phyloP scores from a whole-genome alignment of 2,113 vertebrate species.

The Scophthalmus maximus region DNA sequence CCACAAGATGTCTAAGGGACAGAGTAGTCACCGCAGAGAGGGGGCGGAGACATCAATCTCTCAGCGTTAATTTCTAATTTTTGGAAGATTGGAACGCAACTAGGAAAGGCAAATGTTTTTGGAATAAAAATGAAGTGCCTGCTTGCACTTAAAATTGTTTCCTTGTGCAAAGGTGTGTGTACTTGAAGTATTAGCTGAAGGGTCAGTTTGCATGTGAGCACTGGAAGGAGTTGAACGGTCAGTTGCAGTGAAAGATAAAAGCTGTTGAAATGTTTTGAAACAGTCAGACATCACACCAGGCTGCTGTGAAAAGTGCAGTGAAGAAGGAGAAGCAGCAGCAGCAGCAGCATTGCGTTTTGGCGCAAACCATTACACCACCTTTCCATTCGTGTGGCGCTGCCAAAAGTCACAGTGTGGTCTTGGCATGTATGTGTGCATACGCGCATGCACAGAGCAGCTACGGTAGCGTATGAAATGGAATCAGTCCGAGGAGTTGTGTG shows the following conservation, averaged over 20 bases:
- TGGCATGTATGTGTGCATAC: conserved; percentile 21
- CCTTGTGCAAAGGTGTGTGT: background rate
- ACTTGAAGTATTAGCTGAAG: background rate
- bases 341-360: conserved; percentile 6
- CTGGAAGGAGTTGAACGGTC: background rate
- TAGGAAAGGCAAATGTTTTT: background rate
- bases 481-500: conserved; percentile 16
- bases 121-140: background rate
- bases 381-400: conserved; percentile 7
- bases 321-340: background rate
- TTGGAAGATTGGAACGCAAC: background rate
- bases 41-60: background rate
- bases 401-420: conserved; percentile 46
- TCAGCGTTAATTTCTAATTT: background rate
- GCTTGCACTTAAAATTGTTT: background rate
- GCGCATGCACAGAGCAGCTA: conserved; percentile 19
- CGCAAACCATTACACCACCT: conserved; percentile 18
- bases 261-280: too few species aligned
- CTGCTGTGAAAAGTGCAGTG: background rate
- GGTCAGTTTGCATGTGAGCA: background rate
- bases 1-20: conserved; percentile 19
- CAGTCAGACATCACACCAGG: too few species aligned
- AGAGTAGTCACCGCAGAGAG: conserved; percentile 18
- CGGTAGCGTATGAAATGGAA: conserved; percentile 22
- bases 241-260: too few species aligned